Base-by-base conservation (phyloP, 2,888 invertebrate genomes). In the Entomobrya proxima region DNA sequence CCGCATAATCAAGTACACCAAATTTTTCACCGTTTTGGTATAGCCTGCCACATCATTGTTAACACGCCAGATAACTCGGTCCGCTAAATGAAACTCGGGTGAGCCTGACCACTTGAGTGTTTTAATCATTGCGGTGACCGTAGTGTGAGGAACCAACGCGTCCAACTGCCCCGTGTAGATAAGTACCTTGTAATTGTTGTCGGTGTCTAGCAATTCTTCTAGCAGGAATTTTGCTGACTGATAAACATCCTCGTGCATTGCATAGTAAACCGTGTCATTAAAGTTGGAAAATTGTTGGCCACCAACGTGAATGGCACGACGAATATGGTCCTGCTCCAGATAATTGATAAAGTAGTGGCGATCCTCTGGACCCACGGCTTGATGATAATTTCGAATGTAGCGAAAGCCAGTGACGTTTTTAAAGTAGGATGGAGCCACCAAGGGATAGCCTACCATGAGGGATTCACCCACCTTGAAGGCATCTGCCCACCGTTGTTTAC, bases 361-460 rank as follows among this genome's bases (percentile, higher is more conserved):
- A 24, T 88, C 88, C 30, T 93, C 93, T 0, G 92, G 91, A 67
- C 94, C 94, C 74, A 93, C 92, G 0, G 94, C 93, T 78, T 94
- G 93, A 18, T 97, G 91, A 91, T 93, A 96, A 91, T 96, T 96
- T 91, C 94, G 96, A 90, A 95, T 95, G 91, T 95, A 95, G 18
- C 94, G 92, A 86, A 95, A 96, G 0, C 96, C 96, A 2, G 96
- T 95, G 89, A 94, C 92, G 90, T 96, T 96, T 88, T 93, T 93
- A 90, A 96, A 96, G 11, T 95, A 91, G 1, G 95, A 94, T 75
- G 93, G 91, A 91, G 90, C 88, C 44, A 93, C 91, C 52, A 92
- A 93, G 74, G 95, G 92, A 91, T 96, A 95, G 18, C 94, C 94
- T 90, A 96, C 94, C 55, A 97, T 92, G 0, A 97, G 92, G 0